Base-by-base conservation (phyloP, 2,888 invertebrate genomes). In the Furcula furcula region DNA sequence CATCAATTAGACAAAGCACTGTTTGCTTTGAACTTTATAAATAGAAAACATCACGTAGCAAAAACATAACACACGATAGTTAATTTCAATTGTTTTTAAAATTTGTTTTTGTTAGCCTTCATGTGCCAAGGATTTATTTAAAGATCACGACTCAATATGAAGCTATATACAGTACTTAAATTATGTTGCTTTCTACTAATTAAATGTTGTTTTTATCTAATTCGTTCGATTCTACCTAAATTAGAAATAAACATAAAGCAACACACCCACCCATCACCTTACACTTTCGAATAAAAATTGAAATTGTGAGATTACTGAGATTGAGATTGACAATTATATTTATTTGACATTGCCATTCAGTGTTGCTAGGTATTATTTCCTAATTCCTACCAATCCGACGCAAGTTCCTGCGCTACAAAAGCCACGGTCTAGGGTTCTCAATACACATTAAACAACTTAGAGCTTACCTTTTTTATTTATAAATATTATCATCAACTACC, bases 221-320 rank as follows among this genome's bases (percentile, higher is more conserved):
- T 53, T 53, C 53, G 28, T 48, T 55, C 46, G 42, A 54, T 63
- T 61, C 52, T 63, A 62, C 63, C 55, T 51, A 53, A 51, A 53
- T 46, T 47, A 51, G 63, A 72, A 65, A 63, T 61, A 67, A 78
- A 77, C 64, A 72, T 63, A 75, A 79, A 77, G 74, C 73, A 72
- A 77, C 84, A 85, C 87, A 81, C 83, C 85, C 87, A 81, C 83
- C 85, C 85, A 78, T 67, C 75, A 36, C 76, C 74, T 71, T 68
- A 70, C 75, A 79, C 77, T 77, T 79, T 77, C 69, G 68, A 79
- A 77, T 76, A 71, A 72, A 77, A 76, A 75, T 75, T 55, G 75
- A 6, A 16, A 16, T 16, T 16, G 16, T 4, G 4, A 16, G 6
- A 4, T 16, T 16, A 16, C 6, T 16, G 16, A 4, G 16, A n/a